These are phyloP conservation scores for Melanophora roralis DNA, from an alignment of 2,888 invertebrate species.

Conservation along the genomic window DNA sequence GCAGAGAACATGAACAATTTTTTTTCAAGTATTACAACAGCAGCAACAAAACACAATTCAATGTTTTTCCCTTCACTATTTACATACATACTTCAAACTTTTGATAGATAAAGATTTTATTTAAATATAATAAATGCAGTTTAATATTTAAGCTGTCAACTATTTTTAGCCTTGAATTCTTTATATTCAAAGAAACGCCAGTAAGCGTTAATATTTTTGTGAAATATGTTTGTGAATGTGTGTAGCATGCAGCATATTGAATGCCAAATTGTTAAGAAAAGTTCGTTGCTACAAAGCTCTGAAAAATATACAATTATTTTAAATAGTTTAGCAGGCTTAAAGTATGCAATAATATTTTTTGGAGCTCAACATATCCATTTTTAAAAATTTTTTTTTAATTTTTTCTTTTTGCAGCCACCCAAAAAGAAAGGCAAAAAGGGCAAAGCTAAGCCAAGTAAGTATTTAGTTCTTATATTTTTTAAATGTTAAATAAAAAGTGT, in stretches of 20 bases:
- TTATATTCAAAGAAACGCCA: conserved; percentile 23
- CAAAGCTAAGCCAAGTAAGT: conserved; percentile 75
- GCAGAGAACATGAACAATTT: neutral
- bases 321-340: neutral
- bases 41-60: conserved; percentile 24
- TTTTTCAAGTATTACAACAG: conserved; percentile 6
- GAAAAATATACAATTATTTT: neutral
- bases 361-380: too few relatives aligned
- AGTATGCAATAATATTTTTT: neutral
- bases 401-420: conserved; percentile 71
- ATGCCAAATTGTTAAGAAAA: neutral
- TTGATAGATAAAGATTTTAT: neutral
- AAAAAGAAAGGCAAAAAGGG: conserved; percentile 76
- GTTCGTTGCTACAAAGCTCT: neutral
- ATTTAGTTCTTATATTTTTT: neutral
- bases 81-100: neutral
- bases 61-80: conserved; percentile 28
- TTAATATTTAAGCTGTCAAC: conserved; percentile 51
- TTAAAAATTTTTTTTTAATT: too few relatives aligned
- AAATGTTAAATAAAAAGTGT: too few relatives aligned
- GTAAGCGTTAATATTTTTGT: neutral
- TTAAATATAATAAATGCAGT: conserved; percentile 44
- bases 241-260: conserved; percentile 4
- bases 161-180: conserved; percentile 35
- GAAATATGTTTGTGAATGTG: neutral